A percentile compares a stretch with the other conserved stretches of the same genome.
These are phyloP conservation scores for Schizopygopsis pylzovi DNA, from an alignment of 2,797 vertebrate species.

Conservation along the genomic window DNA sequence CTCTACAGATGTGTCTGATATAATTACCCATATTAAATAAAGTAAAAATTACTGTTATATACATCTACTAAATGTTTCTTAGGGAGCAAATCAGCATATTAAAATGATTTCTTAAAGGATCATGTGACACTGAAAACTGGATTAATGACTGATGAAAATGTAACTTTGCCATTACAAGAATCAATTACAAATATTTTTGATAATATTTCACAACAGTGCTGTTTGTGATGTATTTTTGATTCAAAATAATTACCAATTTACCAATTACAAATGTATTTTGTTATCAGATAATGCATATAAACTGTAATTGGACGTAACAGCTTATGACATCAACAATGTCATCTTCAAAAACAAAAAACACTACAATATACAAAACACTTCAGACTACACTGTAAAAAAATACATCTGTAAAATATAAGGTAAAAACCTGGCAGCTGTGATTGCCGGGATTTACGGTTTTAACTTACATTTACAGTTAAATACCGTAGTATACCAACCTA, in stretches of 20 bases:
- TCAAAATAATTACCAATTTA: not conserved
- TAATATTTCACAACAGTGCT: not conserved
- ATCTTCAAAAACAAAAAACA: too few relatives aligned
- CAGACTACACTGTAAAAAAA: not conserved
- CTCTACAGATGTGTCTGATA: constrained; percentile 4
- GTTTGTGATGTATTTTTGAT: not conserved
- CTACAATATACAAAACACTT: not conserved
- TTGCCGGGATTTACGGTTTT: too few relatives aligned
- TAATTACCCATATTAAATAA: not conserved
- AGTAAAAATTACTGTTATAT: not conserved
- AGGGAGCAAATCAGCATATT: not conserved
- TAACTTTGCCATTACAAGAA: not conserved
- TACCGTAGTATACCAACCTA: too few relatives aligned
- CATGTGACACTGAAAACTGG: not conserved
- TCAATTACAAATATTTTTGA: not conserved
- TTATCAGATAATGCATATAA: not conserved
- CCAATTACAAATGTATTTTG: not conserved
- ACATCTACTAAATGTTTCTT: not conserved
- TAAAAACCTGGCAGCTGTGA: too few relatives aligned
- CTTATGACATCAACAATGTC: not conserved
- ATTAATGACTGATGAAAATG: not conserved
- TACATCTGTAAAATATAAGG: too few relatives aligned
- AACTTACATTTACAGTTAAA: too few relatives aligned
- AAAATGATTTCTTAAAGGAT: not conserved
- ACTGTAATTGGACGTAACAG: not conserved